Evolutionary conservation across 2,113 vertebrate genomes (phyloP).

Genomic region (Chaetops frenatus): DNA sequence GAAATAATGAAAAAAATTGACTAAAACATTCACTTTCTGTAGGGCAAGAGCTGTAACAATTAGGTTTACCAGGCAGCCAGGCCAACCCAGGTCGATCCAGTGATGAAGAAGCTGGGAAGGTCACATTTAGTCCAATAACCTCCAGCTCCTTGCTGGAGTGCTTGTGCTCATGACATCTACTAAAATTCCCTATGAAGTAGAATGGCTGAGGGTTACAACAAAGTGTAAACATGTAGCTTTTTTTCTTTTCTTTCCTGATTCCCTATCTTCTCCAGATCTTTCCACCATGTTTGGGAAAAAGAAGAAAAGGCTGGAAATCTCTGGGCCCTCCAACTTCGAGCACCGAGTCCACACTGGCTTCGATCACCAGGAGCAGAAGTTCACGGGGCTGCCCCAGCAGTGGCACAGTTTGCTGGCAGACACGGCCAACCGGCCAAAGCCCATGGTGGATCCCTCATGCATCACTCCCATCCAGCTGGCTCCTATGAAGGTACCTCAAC

Average conservation of each 20-base stretch:
- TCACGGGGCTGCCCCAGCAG: constrained; percentile 94
- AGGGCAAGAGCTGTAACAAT: neutral
- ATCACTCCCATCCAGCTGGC: constrained; percentile 98
- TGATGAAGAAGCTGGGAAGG: neutral
- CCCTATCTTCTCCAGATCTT: constrained; percentile 68
- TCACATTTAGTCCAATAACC: neutral
- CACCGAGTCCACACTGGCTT: constrained; percentile 98
- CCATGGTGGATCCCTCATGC: constrained; percentile 98
- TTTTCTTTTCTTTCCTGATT: neutral
- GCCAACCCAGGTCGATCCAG: neutral
- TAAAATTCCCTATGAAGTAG: neutral
- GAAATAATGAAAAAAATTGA: neutral
- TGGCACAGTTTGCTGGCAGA: constrained; percentile 98
- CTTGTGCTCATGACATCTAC: neutral
- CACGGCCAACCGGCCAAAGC: constrained; percentile 94
- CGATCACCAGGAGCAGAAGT: constrained; percentile 94
- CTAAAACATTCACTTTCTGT: neutral
- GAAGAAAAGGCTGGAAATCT: constrained; percentile 98
- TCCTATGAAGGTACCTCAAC: constrained; percentile 91
- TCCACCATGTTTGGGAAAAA: constrained; percentile 99
- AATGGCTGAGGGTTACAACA: neutral
- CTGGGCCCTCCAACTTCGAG: constrained; percentile 98
- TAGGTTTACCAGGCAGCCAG: neutral
- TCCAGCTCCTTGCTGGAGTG: neutral
- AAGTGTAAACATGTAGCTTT: neutral